phyloP scores from a whole-genome alignment of 2,113 vertebrate species.

The Psephotus haematonotus region DNA sequence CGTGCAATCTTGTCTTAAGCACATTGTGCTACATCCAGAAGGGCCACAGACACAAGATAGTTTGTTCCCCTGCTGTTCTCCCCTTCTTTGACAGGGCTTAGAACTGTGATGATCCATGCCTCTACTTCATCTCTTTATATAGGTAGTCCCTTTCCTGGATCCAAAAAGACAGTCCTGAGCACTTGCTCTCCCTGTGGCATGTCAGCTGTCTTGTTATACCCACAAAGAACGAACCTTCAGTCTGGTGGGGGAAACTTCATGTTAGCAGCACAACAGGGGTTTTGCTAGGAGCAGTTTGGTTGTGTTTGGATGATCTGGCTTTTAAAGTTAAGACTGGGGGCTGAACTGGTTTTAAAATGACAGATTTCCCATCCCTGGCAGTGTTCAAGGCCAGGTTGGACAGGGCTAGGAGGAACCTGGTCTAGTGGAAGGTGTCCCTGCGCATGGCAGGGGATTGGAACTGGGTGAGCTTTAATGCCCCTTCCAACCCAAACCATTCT shows the following conservation, averaged over 20 bases:
- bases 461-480: background rate
- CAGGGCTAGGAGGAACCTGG: background rate
- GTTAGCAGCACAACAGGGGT: background rate
- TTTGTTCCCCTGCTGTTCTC: background rate
- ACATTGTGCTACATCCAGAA: fast-evolving
- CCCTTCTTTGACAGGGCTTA: background rate
- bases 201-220: background rate
- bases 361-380: background rate
- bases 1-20: background rate
- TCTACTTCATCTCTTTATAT: background rate
- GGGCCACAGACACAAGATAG: no score
- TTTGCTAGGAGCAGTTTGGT: background rate
- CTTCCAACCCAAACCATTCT: background rate
- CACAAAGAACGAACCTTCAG: background rate
- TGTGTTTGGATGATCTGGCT: background rate
- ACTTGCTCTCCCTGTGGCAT: fast-evolving
- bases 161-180: background rate
- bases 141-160: background rate
- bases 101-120: background rate
- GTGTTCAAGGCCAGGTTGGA: background rate
- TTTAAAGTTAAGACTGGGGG: background rate
- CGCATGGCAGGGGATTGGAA: background rate
- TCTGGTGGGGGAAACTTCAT: background rate
- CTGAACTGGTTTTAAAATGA: background rate
- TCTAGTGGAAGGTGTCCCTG: background rate